Base-by-base conservation (phyloP, 2,797 vertebrate genomes). In the Phoebastria nigripes region DNA sequence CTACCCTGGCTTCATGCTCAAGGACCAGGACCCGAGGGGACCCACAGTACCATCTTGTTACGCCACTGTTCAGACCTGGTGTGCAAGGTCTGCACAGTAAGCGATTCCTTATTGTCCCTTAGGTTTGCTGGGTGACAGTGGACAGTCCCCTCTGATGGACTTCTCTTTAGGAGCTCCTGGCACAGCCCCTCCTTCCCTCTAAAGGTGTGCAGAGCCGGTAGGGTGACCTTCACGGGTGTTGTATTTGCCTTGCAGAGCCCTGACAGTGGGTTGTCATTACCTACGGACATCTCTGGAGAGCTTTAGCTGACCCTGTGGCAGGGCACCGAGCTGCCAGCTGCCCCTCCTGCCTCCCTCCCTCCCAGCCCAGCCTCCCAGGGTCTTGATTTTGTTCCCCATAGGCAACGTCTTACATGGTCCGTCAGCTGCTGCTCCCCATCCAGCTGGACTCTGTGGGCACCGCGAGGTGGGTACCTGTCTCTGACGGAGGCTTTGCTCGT, bases 381-480 rank as follows among this genome's bases (percentile, higher is more conserved):
- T 67, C 54, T 76, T 44, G 35, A 44, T 90, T 87, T 95, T 79
- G 26, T 84, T 92, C 90, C 46, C 52, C 11, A 22, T n/a, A 89
- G 69, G 81, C 46, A 83, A 18, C 24, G 1, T 55, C 86, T 81
- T 51, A 12, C 0, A 0, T 54, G 62, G 6, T 63, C 67, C 12
- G 1, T 67, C 66, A 77, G 54, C 92, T 77, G 78, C 79, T 61
- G 69, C 42, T 88, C 39, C 66, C 66, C 0, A 0, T 91, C 77
- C 90, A 49, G 35, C 66, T 14, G 73, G 54, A 62, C 62, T 42
- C 72, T 56, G 69, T 49, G 89, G 49, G 51, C 54, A n/a, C 41
- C 3, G 9, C 0, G 2, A 89, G 87, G 67, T 91, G 82, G 79
- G 74, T 83, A 19, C 87, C 87, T 26, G 21, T 54, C 44, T 74